A percentile compares a stretch with the other conserved stretches of the same genome.
Conservation (phyloP, 2,888 invertebrate genomes). For the Drosophila leonis region DNA sequence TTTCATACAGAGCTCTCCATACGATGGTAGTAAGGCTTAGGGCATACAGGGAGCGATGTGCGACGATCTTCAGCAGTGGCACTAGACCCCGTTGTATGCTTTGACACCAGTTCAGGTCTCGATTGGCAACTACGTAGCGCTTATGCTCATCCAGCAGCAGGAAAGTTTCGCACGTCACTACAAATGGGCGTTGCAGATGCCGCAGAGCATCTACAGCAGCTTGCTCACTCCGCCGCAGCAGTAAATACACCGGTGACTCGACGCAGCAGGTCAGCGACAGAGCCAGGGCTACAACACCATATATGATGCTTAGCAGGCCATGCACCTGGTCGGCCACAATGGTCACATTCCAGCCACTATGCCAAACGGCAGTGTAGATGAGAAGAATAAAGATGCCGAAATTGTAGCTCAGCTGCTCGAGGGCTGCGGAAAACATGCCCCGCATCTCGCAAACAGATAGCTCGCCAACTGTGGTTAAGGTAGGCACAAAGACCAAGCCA, state of each 20-base stretch:
- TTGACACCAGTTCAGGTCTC: constrained; percentile 36
- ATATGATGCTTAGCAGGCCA: constrained; percentile 69
- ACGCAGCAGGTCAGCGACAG: constrained; percentile 57
- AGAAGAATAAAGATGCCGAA: constrained; percentile 77
- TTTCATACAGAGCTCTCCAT: constrained; percentile 53
- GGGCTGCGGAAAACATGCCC: constrained; percentile 68
- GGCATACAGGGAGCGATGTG: constrained; percentile 69
- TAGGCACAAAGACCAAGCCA: constrained; percentile 79
- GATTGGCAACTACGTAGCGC: constrained; percentile 69
- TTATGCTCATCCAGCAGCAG: constrained; percentile 78
- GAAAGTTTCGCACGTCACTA: constrained; percentile 71
- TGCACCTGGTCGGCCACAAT: constrained; percentile 68
- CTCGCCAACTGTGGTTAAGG: constrained; percentile 78
- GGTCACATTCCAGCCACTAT: constrained; percentile 47
- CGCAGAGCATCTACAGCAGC: constrained; percentile 72
- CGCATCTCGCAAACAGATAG: constrained; percentile 65
- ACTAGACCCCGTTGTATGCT: constrained; percentile 54
- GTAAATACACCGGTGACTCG: constrained; percentile 79
- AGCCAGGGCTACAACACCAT: constrained; percentile 60
- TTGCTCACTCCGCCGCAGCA: constrained; percentile 70
- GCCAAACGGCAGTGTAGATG: constrained; percentile 60
- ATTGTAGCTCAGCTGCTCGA: constrained; percentile 72
- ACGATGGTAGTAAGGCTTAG: constrained; percentile 64
- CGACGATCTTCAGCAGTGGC: constrained; percentile 71
- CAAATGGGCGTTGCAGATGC: constrained; percentile 70